Conservation (phyloP, 2,797 vertebrate species). For the Ptychadena robeensis region DNA sequence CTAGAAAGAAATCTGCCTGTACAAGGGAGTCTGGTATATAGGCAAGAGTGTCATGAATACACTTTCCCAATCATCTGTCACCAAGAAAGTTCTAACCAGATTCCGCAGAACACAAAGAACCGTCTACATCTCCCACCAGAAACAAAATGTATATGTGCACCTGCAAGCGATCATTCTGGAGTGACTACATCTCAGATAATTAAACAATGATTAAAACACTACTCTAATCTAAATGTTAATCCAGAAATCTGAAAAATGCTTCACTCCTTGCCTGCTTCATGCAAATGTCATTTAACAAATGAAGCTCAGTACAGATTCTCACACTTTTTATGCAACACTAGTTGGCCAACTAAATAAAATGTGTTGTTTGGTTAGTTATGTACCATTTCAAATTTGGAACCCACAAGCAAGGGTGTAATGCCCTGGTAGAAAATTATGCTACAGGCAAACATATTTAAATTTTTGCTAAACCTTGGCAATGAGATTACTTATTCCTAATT, state of each 20-base stretch:
- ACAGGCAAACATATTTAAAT: too few relatives aligned
- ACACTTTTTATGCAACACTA: background rate
- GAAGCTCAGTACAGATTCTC: background rate
- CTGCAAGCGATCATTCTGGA: slow-evolving; percentile 21
- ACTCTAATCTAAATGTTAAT: slow-evolving; percentile 54
- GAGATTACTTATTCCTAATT: too few relatives aligned
- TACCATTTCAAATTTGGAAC: too few relatives aligned
- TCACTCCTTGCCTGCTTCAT: slow-evolving; percentile 24
- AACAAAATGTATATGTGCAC: slow-evolving; percentile 28
- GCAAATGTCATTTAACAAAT: background rate
- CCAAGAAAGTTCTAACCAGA: slow-evolving; percentile 14
- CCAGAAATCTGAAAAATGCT: slow-evolving; percentile 52
- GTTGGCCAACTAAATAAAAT: background rate
- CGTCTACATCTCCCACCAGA: background rate
- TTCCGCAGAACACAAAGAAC: slow-evolving; percentile 12
- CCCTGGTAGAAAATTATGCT: too few relatives aligned
- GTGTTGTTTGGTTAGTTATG: background rate
- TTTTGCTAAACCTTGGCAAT: too few relatives aligned
- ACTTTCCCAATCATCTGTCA: slow-evolving; percentile 26
- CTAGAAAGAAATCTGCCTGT: slow-evolving; percentile 34
- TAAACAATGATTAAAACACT: slow-evolving; percentile 44
- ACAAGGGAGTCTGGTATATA: slow-evolving; percentile 24
- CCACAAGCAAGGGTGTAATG: too few relatives aligned
- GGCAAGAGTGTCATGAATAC: slow-evolving; percentile 29
- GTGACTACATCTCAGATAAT: slow-evolving; percentile 40